Evolutionary conservation across 2,113 vertebrate genomes (phyloP), one percentile per base, ranked within the genome.

Genomic region (Nothobranchius kuhntae): DNA sequence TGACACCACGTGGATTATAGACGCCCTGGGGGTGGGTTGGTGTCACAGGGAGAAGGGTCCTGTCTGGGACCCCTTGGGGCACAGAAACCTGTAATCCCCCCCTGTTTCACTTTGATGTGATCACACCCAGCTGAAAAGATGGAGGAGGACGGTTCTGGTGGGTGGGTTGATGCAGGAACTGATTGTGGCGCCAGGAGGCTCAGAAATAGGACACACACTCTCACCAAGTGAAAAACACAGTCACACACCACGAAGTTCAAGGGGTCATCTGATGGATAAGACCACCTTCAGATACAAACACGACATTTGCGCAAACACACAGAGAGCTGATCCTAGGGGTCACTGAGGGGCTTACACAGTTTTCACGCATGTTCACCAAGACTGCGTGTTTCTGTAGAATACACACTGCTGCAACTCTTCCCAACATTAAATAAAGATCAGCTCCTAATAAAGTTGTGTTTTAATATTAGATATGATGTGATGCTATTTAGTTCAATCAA

Each of bases 31-130:
- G 53, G 35, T 77, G 64, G 55, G 78, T 69, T 4, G 36, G 36
- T 4, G 36, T 4, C 4, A 36, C 30, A 13, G 30, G 48, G 30
- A 54, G 45, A 35, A 51, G 56, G 59, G 56, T 68, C 48, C 53
- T 55, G 40, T 80, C 73, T 79, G 75, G 64, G 74, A 81, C 77
- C 68, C 81, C 79, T 64, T 13, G 60, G 61, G 81, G 61, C 76
- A 77, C 46, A 84, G 58, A 36, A 75, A 85, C 71, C 78, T 71
- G 73, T 90, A 88, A 90, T 88, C 88, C 86, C 71, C n/a, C 68
- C 50, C 67, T 61, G 71, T 82, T 79, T 78, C 38, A 71, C 88
- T 89, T 90, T 86, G 86, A 89, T 85, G 88, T 89, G 78, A 81
- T 89, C 82, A 77, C 84, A 77, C 65, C 65, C 65, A 78, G 69